These are phyloP conservation scores for Gandaritis pyraliata DNA, from an alignment of 2,888 invertebrate species.

Conservation along the genomic window DNA sequence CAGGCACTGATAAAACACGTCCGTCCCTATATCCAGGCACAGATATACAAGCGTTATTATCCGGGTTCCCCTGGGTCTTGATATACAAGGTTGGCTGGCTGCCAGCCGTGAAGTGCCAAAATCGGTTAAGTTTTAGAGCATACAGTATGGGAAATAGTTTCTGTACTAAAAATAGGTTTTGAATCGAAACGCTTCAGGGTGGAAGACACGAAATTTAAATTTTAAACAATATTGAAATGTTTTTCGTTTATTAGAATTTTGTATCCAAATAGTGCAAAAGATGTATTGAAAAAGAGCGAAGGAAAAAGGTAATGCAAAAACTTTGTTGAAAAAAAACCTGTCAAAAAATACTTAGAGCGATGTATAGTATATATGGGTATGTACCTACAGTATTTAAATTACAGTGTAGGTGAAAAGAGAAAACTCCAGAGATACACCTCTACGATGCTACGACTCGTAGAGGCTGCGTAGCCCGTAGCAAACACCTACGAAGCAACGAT, in stretches of 20 bases:
- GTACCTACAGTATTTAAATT: too few relatives aligned
- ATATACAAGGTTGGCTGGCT: slow-evolving; percentile 28
- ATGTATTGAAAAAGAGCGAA: background rate
- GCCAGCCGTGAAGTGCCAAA: slow-evolving; percentile 34
- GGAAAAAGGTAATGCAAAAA: background rate
- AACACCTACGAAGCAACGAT: slow-evolving; percentile 2
- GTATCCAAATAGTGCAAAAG: background rate
- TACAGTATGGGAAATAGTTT: slow-evolving; percentile 2
- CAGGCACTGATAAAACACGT: slow-evolving; percentile 22
- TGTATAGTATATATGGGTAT: too few relatives aligned
- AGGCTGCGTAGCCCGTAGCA: slow-evolving; percentile 3
- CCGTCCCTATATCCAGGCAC: slow-evolving; percentile 20
- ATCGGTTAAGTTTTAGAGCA: slow-evolving; percentile 29
- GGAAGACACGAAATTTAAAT: background rate
- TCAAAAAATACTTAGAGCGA: too few relatives aligned
- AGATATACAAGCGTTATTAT: slow-evolving; percentile 22
- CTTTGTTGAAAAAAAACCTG: too few relatives aligned
- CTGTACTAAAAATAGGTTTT: slow-evolving; percentile 11
- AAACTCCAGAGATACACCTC: too few relatives aligned
- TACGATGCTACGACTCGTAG: slow-evolving; percentile 1
- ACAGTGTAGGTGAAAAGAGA: too few relatives aligned
- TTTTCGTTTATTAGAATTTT: background rate
- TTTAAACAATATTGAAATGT: background rate
- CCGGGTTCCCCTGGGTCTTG: slow-evolving; percentile 27
- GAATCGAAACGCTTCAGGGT: background rate